A percentile compares a stretch with the other conserved stretches of the same genome.
phyloP scores from a whole-genome alignment of 2,113 vertebrate species.

The Cinclus mexicanus region DNA sequence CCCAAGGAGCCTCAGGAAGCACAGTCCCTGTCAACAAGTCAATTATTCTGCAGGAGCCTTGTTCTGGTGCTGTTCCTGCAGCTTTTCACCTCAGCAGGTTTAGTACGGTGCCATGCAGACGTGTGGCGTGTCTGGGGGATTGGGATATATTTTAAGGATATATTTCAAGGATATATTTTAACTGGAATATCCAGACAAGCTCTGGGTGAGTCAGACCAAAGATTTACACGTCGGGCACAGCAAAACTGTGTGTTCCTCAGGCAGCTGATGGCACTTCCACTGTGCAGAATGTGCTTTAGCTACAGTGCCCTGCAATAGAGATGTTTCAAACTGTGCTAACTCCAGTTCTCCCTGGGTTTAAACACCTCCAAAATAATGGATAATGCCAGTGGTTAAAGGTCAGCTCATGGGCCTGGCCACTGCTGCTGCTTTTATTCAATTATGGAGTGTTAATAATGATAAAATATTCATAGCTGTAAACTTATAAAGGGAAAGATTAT shows the following conservation, averaged over 20 bases:
- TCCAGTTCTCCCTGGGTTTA: neutral
- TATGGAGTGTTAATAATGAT: neutral
- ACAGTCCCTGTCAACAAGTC: neutral
- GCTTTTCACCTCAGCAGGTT: neutral
- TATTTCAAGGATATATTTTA: neutral
- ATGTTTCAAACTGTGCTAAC: neutral
- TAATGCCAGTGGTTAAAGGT: neutral
- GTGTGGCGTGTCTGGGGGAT: neutral
- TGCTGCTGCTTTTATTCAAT: neutral
- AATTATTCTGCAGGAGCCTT: neutral
- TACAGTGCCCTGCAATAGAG: neutral
- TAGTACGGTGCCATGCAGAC: neutral
- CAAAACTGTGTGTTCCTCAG: neutral
- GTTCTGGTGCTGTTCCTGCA: neutral
- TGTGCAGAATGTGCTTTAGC: neutral
- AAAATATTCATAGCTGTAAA: constrained; percentile 1
- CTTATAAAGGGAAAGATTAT: neutral
- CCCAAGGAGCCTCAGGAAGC: neutral
- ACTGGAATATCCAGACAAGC: neutral
- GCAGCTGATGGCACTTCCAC: neutral
- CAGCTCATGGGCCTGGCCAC: neutral
- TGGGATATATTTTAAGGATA: neutral
- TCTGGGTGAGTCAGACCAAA: neutral
- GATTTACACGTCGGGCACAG: neutral
- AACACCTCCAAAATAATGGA: neutral